These are phyloP conservation scores for Heliconius nattereri DNA, from an alignment of 1,140 invertebrate genomes.

Conservation along the genomic window DNA sequence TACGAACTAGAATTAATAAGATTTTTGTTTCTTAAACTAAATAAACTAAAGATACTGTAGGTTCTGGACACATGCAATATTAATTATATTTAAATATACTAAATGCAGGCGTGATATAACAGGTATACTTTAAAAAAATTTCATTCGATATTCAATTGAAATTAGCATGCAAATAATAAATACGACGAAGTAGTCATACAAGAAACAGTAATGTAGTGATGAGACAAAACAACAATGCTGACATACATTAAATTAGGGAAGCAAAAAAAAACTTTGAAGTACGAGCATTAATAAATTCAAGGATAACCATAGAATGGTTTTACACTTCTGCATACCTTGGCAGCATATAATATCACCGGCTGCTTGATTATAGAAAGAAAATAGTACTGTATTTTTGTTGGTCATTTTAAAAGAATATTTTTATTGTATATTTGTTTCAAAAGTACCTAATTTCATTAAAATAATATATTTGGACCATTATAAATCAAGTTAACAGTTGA, in stretches of 20 bases:
- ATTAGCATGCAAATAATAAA: conserved; percentile 31
- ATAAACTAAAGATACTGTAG: not conserved
- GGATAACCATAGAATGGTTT: conserved; percentile 36
- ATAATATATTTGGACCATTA: not conserved
- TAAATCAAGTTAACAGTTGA: too few species aligned
- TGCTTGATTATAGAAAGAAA: conserved; percentile 74
- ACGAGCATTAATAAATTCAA: conserved; percentile 27
- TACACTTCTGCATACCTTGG: conserved; percentile 75
- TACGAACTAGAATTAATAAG: not conserved
- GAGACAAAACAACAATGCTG: conserved; percentile 19
- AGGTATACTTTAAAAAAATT: conserved; percentile 5
- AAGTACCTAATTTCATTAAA: not conserved
- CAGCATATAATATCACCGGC: conserved; percentile 81
- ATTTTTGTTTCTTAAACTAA: not conserved
- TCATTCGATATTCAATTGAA: conserved; percentile 23
- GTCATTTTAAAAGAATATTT: not conserved
- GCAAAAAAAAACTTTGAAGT: conserved; percentile 27
- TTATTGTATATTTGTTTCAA: not conserved
- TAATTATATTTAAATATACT: not conserved
- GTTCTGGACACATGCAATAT: not conserved
- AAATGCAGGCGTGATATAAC: conserved; percentile 19
- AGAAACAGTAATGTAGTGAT: conserved; percentile 14
- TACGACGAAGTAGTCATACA: not conserved
- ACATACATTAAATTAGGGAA: conserved; percentile 18
- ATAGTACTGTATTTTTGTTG: conserved; percentile 41